Base-by-base conservation (phyloP, 2,888 invertebrate species). In the Ormia ochracea region DNA sequence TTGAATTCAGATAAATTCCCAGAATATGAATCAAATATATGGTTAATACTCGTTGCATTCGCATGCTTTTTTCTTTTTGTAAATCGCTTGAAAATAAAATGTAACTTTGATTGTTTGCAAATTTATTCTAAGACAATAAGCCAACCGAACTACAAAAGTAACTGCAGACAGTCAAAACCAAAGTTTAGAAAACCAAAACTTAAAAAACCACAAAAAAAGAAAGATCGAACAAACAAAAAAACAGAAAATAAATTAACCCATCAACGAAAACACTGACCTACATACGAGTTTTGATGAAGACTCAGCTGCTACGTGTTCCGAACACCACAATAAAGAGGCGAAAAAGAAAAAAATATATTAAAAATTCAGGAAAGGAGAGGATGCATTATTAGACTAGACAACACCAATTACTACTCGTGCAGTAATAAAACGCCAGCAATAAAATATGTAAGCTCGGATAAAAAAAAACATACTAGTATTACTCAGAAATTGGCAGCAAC, bases 231-330 rank as follows among this genome's bases (percentile, higher is more conserved):
- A n/a, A n/a, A n/a, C n/a, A n/a, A n/a, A n/a, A 52, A 45, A 38
- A 50, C 23, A 72, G 59, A 78, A 75, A 75, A 70, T 70, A 79
- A 79, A 75, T 79, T 79, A 70, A 75, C 58, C 70, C 70, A 75
- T 26, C 63, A 65, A 69, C 6, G 14, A 50, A 48, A 78, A 50
- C 41, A 69, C 69, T 56, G 74, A 79, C 74, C 79, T 52, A 79
- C 74, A 70, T 69, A 58, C 14, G 61, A 28, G 23, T 43, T 33
- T 31, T 52, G 59, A 31, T 54, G 63, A 70, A 50, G 38, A 54
- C 45, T 33, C 36, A 52, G 21, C 26, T n/a, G 12, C 17, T 17
- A 6, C 6, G 14, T 17, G 6, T 14, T 14, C 52, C 14, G 2
- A 12, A 17, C 17, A 36, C 50, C 56, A 19, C 43, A 7, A 31